A percentile compares a stretch with the other conserved stretches of the same genome.
phyloP scores from a whole-genome alignment of 2,113 vertebrate genomes.

The Silurus glanis region DNA sequence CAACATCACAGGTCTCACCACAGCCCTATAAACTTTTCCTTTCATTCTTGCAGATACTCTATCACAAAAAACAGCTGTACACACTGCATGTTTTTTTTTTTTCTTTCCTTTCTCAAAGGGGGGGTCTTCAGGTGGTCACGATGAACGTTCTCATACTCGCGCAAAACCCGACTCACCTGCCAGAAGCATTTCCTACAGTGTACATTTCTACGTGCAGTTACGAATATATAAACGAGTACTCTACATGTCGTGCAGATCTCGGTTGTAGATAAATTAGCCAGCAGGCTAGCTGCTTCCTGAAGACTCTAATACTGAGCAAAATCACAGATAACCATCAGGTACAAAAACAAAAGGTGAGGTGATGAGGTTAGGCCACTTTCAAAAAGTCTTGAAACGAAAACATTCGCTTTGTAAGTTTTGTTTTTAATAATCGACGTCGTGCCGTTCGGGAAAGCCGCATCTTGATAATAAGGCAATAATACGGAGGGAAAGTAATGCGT shows the following conservation, averaged over 20 bases:
- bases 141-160: no score
- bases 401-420: not conserved
- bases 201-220: no score
- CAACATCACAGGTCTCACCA: no score
- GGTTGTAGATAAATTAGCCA: not conserved
- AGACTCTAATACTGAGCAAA: not conserved
- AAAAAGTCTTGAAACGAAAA: not conserved
- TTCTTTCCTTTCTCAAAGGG: no score
- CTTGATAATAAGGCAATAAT: not conserved
- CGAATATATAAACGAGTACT: not conserved
- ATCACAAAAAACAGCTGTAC: no score
- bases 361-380: not conserved
- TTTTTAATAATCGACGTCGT: not conserved
- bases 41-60: no score
- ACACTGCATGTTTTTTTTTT: no score
- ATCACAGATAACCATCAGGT: not conserved
- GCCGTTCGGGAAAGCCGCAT: not conserved
- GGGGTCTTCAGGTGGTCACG: no score
- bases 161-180: no score
- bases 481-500: not conserved
- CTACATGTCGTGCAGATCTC: not conserved
- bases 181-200: not conserved
- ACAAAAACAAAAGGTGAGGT: slow-evolving; percentile 2
- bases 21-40: no score
- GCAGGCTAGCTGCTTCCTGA: slow-evolving; percentile 9